A percentile compares a stretch with the other conserved stretches of the same genome.
phyloP scores from a whole-genome alignment of 2,888 invertebrate genomes.

The Fragum whitleyi region DNA sequence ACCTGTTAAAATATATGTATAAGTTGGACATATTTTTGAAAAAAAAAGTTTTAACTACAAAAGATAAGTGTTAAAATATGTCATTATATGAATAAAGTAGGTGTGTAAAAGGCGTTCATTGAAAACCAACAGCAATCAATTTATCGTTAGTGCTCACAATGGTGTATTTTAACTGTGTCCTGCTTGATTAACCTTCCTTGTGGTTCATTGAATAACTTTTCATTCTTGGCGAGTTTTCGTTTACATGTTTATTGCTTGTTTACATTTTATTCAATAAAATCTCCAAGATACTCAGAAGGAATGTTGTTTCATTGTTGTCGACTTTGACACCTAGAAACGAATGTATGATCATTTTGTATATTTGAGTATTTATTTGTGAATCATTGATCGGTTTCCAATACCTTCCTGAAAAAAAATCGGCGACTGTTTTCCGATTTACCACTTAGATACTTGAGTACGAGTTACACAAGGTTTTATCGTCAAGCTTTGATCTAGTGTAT shows the following conservation, averaged over 20 bases:
- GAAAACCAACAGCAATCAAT: constrained; percentile 23
- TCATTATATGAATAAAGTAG: neutral
- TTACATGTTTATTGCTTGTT: constrained; percentile 1
- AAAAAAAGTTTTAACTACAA: too few relatives aligned
- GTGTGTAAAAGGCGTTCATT: constrained; percentile 1
- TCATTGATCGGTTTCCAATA: too few relatives aligned
- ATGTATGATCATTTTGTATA: neutral
- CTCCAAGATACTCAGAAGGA: neutral
- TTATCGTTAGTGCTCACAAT: constrained; percentile 17
- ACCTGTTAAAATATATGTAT: too few relatives aligned
- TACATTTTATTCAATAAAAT: neutral
- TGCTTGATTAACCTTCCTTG: constrained; percentile 9
- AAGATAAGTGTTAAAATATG: too few relatives aligned
- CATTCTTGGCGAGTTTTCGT: neutral
- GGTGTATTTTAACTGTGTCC: neutral
- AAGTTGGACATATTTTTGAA: too few relatives aligned
- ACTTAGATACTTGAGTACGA: too few relatives aligned
- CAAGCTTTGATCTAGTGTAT: too few relatives aligned
- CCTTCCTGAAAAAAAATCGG: too few relatives aligned
- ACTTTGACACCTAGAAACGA: neutral
- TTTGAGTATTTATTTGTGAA: too few relatives aligned
- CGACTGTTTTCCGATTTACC: too few relatives aligned
- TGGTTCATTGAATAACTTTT: constrained; percentile 11
- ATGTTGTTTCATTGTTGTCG: neutral
- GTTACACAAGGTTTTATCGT: too few relatives aligned